These are phyloP conservation scores for Micrasema longulum DNA, from an alignment of 1,140 invertebrate species.

Conservation along the genomic window DNA sequence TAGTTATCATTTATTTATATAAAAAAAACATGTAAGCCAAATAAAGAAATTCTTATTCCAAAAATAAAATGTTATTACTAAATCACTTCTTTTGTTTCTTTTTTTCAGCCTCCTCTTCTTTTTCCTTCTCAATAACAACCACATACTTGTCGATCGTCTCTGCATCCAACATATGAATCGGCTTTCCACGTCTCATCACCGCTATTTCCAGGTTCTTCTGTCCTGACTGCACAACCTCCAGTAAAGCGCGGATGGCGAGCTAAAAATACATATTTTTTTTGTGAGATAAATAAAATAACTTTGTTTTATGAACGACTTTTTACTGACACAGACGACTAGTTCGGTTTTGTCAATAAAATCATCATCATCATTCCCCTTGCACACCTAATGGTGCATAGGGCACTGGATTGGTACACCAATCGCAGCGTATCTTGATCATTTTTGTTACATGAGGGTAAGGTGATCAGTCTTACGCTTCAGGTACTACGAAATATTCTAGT, in stretches of 20 bases:
- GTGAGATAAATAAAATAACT: too few relatives aligned
- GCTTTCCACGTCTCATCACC: conserved; percentile 87
- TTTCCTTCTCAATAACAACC: conserved; percentile 95
- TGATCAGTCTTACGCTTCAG: too few relatives aligned
- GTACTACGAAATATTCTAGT: too few relatives aligned
- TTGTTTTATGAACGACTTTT: too few relatives aligned
- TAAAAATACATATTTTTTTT: too few relatives aligned
- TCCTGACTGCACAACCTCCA: conserved; percentile 98
- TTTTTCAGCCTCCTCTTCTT: conserved; percentile 97
- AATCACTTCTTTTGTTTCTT: conserved; percentile 94
- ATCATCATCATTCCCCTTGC: too few relatives aligned
- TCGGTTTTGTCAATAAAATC: too few relatives aligned
- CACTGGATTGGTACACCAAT: too few relatives aligned
- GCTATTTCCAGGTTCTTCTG: conserved; percentile 99
- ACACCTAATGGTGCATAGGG: too few relatives aligned
- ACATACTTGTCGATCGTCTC: conserved; percentile 94
- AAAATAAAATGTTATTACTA: conserved; percentile 55
- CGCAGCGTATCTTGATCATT: too few relatives aligned
- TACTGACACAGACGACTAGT: too few relatives aligned
- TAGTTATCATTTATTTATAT: conserved; percentile 41
- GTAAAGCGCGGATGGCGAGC: conserved; percentile 94
- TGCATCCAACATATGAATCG: conserved; percentile 90
- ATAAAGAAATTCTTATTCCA: conserved; percentile 12
- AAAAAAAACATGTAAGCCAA: conserved; percentile 32
- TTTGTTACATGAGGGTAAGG: too few relatives aligned